Conservation (phyloP, 2,797 vertebrate genomes). For the Synaphobranchus kaupii region DNA sequence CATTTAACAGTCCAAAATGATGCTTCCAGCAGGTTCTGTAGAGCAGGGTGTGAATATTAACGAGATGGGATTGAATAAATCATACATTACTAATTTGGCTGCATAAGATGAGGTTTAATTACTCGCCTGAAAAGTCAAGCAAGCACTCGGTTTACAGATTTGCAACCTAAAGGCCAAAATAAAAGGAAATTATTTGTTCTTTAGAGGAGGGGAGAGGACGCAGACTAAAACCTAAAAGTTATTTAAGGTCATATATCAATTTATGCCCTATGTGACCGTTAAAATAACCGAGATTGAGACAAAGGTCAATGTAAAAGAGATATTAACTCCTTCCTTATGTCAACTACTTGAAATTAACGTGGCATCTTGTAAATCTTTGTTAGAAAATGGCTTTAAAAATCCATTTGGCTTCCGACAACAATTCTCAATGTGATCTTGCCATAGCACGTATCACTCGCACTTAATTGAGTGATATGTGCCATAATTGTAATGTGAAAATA, state of each 20-base stretch:
- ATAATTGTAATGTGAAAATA: background rate
- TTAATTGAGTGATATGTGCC: too few relatives aligned
- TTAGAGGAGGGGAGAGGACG: background rate
- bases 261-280: too few relatives aligned
- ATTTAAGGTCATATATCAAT: too few relatives aligned
- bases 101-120: background rate
- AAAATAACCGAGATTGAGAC: background rate
- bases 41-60: background rate
- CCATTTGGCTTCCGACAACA: too few relatives aligned
- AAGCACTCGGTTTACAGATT: background rate
- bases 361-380: too few relatives aligned
- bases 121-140: background rate
- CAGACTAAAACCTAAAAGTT: background rate
- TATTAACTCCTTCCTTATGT: too few relatives aligned
- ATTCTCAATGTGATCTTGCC: too few relatives aligned
- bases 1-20: background rate
- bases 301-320: background rate
- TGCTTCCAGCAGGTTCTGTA: background rate
- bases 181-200: background rate
- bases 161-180: background rate
- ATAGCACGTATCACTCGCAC: too few relatives aligned
- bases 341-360: too few relatives aligned
- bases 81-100: background rate
- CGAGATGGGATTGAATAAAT: background rate
- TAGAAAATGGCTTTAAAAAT: too few relatives aligned